Evolutionary conservation across 2,797 vertebrate species (phyloP).

Genomic region (Tamandua tetradactyla): DNA sequence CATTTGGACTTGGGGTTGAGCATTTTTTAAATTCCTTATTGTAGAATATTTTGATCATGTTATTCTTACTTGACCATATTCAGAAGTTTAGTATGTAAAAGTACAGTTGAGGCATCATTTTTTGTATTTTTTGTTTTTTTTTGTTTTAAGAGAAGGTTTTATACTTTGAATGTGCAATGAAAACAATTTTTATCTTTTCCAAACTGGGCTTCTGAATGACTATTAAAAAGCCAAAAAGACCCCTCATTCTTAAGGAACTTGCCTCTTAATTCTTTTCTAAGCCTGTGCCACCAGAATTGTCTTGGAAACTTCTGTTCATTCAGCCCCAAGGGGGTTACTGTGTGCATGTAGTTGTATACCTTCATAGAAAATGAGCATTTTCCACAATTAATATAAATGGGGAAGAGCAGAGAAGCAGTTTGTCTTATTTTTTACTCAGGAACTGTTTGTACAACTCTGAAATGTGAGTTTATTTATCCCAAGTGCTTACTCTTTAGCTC

Average conservation of each 20-base stretch:
- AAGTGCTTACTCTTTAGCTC: slow-evolving; percentile 11
- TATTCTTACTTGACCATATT: background rate
- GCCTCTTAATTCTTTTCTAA: background rate
- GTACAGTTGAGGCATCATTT: background rate
- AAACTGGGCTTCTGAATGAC: slow-evolving; percentile 5
- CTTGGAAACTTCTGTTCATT: background rate
- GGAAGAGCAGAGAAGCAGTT: background rate
- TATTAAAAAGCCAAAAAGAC: background rate
- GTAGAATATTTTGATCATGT: background rate
- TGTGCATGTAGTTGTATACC: background rate
- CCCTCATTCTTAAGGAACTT: background rate
- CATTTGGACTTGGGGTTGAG: background rate
- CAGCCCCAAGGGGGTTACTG: background rate
- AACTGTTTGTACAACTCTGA: slow-evolving; percentile 42
- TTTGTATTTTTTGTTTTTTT: background rate
- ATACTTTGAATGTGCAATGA: background rate
- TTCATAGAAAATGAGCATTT: background rate
- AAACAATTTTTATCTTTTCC: background rate
- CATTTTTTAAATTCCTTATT: background rate
- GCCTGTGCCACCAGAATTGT: background rate
- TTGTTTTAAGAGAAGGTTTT: background rate
- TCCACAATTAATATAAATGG: background rate
- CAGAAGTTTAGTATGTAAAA: background rate
- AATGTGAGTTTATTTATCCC: slow-evolving; percentile 43
- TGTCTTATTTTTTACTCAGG: slow-evolving; percentile 25